Evolutionary conservation across 1,140 invertebrate species (phyloP).

Genomic region (Coenobita brevimanus): DNA sequence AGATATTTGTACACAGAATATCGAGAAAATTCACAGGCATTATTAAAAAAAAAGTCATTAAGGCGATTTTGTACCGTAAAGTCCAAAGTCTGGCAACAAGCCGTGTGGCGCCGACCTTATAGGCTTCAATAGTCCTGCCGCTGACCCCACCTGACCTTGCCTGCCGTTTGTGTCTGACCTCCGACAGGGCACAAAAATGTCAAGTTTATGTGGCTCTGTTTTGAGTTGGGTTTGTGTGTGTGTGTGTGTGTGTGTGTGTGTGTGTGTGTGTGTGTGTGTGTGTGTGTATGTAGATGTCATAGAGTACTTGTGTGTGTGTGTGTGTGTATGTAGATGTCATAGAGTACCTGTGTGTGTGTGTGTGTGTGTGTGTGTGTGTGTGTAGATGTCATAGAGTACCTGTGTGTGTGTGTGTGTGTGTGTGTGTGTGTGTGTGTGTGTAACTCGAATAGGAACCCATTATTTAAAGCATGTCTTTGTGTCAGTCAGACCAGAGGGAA

Average conservation of each 20-base stretch:
- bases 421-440: not conserved
- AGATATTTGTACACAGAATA: constrained; percentile 64
- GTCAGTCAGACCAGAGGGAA: not conserved
- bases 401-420: too few relatives aligned
- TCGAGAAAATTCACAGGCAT: constrained; percentile 61
- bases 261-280: not conserved
- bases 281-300: too few relatives aligned
- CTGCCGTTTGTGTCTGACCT: not conserved
- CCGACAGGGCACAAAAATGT: not conserved
- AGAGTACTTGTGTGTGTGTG: not conserved
- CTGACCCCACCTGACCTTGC: too few relatives aligned
- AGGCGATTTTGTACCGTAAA: constrained; percentile 66
- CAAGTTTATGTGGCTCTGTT: not conserved
- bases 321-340: not conserved
- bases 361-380: not conserved
- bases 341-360: too few relatives aligned
- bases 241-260: not conserved
- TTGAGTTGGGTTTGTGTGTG: not conserved
- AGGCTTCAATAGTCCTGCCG: too few relatives aligned
- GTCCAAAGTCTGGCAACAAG: constrained; percentile 60
- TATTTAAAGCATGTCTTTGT: too few relatives aligned
- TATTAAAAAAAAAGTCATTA: constrained; percentile 55
- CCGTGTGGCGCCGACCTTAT: not conserved
- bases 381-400: too few relatives aligned
- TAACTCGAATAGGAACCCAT: too few relatives aligned